Evolutionary conservation across 2,797 vertebrate genomes (phyloP).

Genomic region (Poeciliopsis gracilis): DNA sequence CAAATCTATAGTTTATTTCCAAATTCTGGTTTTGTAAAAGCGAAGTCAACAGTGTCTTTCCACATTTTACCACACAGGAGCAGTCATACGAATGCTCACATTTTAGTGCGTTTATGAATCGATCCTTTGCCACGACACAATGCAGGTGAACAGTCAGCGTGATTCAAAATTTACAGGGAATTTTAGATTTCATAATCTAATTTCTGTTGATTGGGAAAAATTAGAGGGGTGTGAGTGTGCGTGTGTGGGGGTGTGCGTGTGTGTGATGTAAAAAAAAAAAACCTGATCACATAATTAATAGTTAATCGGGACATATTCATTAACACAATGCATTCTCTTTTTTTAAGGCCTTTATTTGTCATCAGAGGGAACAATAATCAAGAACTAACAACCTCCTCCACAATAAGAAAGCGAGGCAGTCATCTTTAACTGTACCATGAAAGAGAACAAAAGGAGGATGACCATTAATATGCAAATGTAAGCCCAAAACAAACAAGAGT

Average conservation of each 20-base stretch:
- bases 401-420: not conserved
- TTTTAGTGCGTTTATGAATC: slow-evolving; percentile 36
- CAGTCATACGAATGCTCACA: slow-evolving; percentile 25
- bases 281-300: not conserved
- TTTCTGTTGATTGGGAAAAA: not conserved
- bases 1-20: not conserved
- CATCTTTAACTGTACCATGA: not conserved
- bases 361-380: not conserved
- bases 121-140: slow-evolving; percentile 23
- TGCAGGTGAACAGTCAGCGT: slow-evolving; percentile 39
- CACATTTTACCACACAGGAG: slow-evolving; percentile 16
- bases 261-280: not conserved
- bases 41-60: not conserved
- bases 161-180: not conserved
- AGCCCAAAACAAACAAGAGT: slow-evolving; percentile 16
- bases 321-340: not conserved
- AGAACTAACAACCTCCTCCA: not conserved
- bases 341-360: not conserved
- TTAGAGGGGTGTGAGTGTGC: not conserved
- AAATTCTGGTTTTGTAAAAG: not conserved
- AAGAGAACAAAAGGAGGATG: not conserved
- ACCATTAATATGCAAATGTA: slow-evolving; percentile 40
- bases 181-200: not conserved
- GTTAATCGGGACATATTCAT: not conserved
- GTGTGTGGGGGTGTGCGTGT: too few species aligned